Percentiles rank a stretch among this genome's conserved stretches.
Conservation (phyloP, 92 coral and sea anemone species). For the Porites lobata region DNA sequence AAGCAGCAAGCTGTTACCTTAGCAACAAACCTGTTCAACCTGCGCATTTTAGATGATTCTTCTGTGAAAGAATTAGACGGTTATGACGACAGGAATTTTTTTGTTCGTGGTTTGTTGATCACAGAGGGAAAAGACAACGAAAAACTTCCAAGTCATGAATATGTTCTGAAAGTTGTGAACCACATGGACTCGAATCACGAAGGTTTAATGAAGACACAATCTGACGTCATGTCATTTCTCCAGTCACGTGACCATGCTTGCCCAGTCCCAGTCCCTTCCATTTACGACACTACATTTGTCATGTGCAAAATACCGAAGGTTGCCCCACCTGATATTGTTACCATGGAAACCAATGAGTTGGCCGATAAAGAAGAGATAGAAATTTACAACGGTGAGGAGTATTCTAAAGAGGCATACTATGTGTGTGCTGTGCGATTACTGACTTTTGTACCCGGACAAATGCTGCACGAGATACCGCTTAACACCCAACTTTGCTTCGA, state of each 20-base stretch:
- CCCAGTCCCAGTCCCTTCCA: slow-evolving; percentile 36
- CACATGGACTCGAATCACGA: slow-evolving; percentile 14
- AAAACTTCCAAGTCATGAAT: slow-evolving; percentile 4
- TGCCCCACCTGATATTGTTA: not conserved
- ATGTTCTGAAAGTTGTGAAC: slow-evolving; percentile 35
- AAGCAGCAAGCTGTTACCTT: slow-evolving; percentile 49
- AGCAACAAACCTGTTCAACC: slow-evolving; percentile 62
- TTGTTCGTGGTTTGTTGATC: slow-evolving; percentile 44
- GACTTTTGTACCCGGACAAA: slow-evolving; percentile 69
- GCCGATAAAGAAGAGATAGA: slow-evolving; percentile 8
- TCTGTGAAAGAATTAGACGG: slow-evolving; percentile 60
- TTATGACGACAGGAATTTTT: slow-evolving; percentile 72
- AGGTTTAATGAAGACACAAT: slow-evolving; percentile 8
- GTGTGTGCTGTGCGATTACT: slow-evolving; percentile 72
- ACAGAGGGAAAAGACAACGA: not conserved
- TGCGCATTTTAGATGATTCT: slow-evolving; percentile 28
- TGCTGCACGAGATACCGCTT: slow-evolving; percentile 61
- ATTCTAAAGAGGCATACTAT: slow-evolving; percentile 25
- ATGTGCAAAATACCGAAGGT: slow-evolving; percentile 41
- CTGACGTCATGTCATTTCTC: slow-evolving; percentile 39
- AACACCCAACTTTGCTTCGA: slow-evolving; percentile 31
- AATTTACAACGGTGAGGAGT: slow-evolving; percentile 46
- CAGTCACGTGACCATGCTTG: slow-evolving; percentile 26
- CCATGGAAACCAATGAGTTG: not conserved
- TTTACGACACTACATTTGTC: not conserved